These are phyloP conservation scores for Protula sp. DNA, from an alignment of 2,888 invertebrate species.

Conservation along the genomic window DNA sequence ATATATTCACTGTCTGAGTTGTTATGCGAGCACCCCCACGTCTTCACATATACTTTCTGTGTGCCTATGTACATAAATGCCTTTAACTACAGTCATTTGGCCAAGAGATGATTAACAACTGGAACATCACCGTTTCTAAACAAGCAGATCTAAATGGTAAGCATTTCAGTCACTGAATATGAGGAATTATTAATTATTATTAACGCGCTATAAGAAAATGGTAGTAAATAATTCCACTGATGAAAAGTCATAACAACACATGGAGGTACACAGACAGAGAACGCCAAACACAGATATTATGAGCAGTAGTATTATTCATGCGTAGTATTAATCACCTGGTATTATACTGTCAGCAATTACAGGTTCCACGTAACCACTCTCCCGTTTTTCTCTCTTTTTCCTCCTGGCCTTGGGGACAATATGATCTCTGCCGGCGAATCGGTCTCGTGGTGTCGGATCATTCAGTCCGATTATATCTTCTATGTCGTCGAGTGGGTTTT, in stretches of 20 bases:
- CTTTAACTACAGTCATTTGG: too few relatives aligned
- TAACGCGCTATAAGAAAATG: too few relatives aligned
- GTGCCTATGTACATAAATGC: constrained; percentile 9
- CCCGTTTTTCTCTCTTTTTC: constrained; percentile 4
- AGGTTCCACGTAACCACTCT: constrained; percentile 3
- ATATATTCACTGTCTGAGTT: constrained; percentile 97
- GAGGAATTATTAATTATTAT: too few relatives aligned
- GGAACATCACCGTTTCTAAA: too few relatives aligned
- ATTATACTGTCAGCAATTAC: constrained; percentile 21
- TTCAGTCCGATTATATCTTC: constrained; percentile 11
- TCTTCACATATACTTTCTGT: constrained; percentile 21
- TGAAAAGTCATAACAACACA: too few relatives aligned
- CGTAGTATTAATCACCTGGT: constrained; percentile 22
- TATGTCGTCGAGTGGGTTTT: constrained; percentile 13
- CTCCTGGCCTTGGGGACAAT: constrained; percentile 15
- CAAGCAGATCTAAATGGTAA: too few relatives aligned
- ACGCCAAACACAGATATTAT: too few relatives aligned
- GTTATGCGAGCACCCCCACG: constrained; percentile 93
- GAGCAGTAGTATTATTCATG: too few relatives aligned
- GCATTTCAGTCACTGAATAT: too few relatives aligned
- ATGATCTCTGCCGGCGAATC: background rate
- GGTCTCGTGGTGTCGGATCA: background rate
- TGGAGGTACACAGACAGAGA: too few relatives aligned
- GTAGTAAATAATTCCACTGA: too few relatives aligned
- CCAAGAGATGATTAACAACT: too few relatives aligned